Conservation (phyloP, 2,797 vertebrate genomes). For the Corythornis leucogaster region DNA sequence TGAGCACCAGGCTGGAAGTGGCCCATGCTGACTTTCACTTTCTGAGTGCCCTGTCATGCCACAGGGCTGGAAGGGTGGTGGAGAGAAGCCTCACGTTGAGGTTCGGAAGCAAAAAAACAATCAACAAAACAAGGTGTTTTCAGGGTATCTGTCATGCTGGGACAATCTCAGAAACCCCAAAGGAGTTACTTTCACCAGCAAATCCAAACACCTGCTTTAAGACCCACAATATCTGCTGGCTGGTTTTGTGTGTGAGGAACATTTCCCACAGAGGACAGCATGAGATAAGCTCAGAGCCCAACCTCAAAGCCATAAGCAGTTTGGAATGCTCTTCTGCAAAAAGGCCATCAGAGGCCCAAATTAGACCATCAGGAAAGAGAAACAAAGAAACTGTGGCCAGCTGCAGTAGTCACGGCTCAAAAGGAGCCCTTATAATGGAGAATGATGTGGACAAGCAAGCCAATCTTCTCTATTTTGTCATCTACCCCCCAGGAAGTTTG, state of each 20-base stretch:
- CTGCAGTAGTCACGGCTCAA: neutral
- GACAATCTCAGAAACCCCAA: neutral
- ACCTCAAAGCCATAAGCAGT: neutral
- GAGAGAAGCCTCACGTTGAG: neutral
- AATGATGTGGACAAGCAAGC: fast-evolving
- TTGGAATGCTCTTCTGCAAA: conserved; percentile 4
- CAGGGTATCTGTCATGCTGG: neutral
- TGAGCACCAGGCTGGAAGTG: neutral
- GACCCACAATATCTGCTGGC: neutral
- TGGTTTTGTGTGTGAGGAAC: neutral
- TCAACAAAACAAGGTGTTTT: neutral
- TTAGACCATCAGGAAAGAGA: neutral
- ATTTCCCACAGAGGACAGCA: fast-evolving
- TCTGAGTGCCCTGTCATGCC: neutral
- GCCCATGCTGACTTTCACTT: neutral
- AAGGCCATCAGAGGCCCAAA: neutral
- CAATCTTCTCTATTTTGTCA: neutral
- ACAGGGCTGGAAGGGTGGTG: fast-evolving
- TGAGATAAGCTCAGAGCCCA: neutral
- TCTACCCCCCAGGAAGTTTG: neutral
- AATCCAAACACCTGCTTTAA: neutral
- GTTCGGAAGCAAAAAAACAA: neutral
- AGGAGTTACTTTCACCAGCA: neutral
- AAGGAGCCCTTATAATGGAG: neutral
- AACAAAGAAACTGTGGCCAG: neutral